Conservation (phyloP, 2,888 invertebrate genomes). For the Dynastes grantii region DNA sequence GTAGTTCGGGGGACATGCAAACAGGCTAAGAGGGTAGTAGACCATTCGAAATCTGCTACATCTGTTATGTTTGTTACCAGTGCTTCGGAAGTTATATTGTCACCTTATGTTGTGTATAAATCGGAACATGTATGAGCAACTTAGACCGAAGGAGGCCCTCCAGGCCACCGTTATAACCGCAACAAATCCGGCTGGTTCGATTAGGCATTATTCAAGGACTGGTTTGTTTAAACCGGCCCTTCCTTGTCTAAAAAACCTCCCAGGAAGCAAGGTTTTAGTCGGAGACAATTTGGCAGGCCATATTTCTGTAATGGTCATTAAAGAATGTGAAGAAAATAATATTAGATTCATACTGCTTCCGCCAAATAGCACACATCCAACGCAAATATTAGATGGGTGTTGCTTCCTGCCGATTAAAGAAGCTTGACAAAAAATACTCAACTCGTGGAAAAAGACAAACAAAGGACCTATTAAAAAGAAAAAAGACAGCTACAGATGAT, state of each 20-base stretch:
- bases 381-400: neutral
- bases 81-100: constrained; percentile 15
- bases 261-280: constrained; percentile 47
- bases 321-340: neutral
- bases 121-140: constrained; percentile 58
- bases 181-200: constrained; percentile 62
- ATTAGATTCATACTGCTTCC: neutral
- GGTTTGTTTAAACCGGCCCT: constrained; percentile 57
- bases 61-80: constrained; percentile 50
- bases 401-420: neutral
- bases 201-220: constrained; percentile 53
- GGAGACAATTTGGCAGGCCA: neutral
- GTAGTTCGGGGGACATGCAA: constrained; percentile 10
- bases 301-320: neutral
- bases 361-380: neutral
- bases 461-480: neutral
- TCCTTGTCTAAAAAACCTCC: constrained; percentile 56
- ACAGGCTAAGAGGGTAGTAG: constrained; percentile 46
- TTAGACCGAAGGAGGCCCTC: constrained; percentile 58
- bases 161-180: too few species aligned
- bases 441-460: neutral
- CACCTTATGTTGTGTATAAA: constrained; percentile 61
- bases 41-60: constrained; percentile 50
- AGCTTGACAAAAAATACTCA: neutral
- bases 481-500: too few species aligned